Evolutionary conservation across 2,888 invertebrate genomes (phyloP).

Genomic region (Limnephilus marmoratus): DNA sequence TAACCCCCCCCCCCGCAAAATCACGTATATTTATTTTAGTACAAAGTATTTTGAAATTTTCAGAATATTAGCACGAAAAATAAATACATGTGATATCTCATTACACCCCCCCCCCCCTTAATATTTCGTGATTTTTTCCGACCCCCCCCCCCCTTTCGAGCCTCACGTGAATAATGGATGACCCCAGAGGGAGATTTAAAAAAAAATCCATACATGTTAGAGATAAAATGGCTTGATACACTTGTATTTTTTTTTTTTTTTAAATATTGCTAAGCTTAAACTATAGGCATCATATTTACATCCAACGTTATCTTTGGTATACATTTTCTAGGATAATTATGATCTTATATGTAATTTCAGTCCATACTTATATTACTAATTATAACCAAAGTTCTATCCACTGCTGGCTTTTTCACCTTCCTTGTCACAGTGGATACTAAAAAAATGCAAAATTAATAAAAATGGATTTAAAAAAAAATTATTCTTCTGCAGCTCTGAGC

Average conservation of each 20-base stretch:
- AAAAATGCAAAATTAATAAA: too few species aligned
- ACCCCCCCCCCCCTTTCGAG: too few species aligned
- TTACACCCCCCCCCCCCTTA: too few species aligned
- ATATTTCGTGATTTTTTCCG: too few species aligned
- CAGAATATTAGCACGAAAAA: too few species aligned
- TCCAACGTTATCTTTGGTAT: not conserved
- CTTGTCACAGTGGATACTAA: too few species aligned
- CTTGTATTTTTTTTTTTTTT: not conserved
- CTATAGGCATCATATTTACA: not conserved
- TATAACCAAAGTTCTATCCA: not conserved
- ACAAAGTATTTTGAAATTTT: too few species aligned
- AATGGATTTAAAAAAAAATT: not conserved
- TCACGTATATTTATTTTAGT: too few species aligned
- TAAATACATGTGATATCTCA: too few species aligned
- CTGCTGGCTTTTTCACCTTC: not conserved
- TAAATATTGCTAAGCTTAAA: not conserved
- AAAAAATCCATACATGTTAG: not conserved
- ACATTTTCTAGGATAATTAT: not conserved
- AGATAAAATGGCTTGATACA: not conserved
- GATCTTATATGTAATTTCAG: not conserved
- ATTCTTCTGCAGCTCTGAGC: slow-evolving; percentile 72
- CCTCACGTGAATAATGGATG: too few species aligned
- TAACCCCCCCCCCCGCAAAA: too few species aligned
- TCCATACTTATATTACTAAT: not conserved
- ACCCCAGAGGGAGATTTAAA: too few species aligned